These are phyloP conservation scores for Allygus modestus DNA, from an alignment of 2,888 invertebrate species.

Conservation along the genomic window DNA sequence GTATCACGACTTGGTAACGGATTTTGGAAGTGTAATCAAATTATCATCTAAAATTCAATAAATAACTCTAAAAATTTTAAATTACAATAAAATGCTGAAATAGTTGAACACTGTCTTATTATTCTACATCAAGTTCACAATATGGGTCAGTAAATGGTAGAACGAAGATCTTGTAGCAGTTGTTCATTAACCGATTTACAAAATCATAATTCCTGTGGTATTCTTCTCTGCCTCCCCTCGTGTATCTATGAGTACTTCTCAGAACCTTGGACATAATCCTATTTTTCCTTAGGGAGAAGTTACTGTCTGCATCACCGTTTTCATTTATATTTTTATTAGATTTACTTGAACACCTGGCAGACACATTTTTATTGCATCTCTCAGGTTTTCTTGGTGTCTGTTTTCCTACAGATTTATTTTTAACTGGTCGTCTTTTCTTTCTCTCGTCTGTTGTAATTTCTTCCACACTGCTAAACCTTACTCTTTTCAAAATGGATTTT, in stretches of 20 bases:
- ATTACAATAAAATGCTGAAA: too few species aligned
- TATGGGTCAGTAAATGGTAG: neutral
- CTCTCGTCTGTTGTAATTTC: neutral
- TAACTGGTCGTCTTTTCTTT: neutral
- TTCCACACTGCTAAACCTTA: neutral
- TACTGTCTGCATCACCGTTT: neutral
- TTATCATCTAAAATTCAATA: too few species aligned
- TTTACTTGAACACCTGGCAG: neutral
- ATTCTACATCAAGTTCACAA: neutral
- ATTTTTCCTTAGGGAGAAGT: neutral
- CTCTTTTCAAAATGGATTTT: conserved; percentile 11
- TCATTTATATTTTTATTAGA: neutral
- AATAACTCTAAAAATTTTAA: too few species aligned
- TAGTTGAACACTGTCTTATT: too few species aligned
- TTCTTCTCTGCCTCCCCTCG: neutral
- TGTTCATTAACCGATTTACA: neutral
- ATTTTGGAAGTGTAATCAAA: too few species aligned
- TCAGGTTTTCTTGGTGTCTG: neutral
- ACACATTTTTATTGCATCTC: neutral
- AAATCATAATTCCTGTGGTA: neutral
- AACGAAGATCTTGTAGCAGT: conserved; percentile 1
- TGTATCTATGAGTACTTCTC: neutral
- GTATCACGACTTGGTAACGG: too few species aligned
- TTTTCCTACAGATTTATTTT: neutral
- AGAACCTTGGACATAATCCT: neutral